phyloP scores from a whole-genome alignment of 1,140 invertebrate genomes.

The Orius insidiosus region DNA sequence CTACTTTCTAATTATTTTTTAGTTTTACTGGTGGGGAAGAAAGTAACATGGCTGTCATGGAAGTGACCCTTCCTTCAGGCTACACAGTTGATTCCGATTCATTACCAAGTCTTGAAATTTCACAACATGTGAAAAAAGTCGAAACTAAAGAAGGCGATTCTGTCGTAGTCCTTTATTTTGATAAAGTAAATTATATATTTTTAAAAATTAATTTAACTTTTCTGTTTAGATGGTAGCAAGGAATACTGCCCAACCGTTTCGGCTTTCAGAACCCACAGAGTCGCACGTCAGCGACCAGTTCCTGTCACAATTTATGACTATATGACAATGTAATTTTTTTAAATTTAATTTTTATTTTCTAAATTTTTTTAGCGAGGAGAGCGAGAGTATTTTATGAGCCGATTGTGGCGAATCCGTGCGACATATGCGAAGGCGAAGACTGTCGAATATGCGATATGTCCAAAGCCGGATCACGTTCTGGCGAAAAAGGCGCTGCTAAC shows the following conservation, averaged over 20 bases:
- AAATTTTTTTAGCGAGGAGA: conserved; percentile 34
- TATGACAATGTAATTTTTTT: conserved; percentile 58
- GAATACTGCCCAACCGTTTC: conserved; percentile 71
- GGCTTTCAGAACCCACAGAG: conserved; percentile 66
- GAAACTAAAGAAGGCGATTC: conserved; percentile 60
- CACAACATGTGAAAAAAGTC: conserved; percentile 57
- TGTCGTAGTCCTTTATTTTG: conserved; percentile 70
- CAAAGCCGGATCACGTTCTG: no score
- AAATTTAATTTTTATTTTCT: neutral
- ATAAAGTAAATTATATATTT: conserved; percentile 34
- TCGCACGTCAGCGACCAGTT: conserved; percentile 72
- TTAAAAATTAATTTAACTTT: neutral
- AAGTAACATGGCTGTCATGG: conserved; percentile 82
- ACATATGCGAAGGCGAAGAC: conserved; percentile 57
- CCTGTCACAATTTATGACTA: conserved; percentile 79
- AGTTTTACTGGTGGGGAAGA: conserved; percentile 26
- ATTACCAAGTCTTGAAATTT: conserved; percentile 49
- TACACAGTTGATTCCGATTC: conserved; percentile 65
- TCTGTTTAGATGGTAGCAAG: conserved; percentile 19
- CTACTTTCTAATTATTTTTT: neutral
- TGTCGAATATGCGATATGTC: conserved; percentile 25
- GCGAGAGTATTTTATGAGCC: conserved; percentile 61
- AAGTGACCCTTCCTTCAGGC: conserved; percentile 67
- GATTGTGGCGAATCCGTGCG: conserved; percentile 47
- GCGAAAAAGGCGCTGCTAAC: neutral